Evolutionary conservation across 2,113 vertebrate species (phyloP), one percentile per base, ranked within the genome.

Genomic region (Xiphophorus couchianus): DNA sequence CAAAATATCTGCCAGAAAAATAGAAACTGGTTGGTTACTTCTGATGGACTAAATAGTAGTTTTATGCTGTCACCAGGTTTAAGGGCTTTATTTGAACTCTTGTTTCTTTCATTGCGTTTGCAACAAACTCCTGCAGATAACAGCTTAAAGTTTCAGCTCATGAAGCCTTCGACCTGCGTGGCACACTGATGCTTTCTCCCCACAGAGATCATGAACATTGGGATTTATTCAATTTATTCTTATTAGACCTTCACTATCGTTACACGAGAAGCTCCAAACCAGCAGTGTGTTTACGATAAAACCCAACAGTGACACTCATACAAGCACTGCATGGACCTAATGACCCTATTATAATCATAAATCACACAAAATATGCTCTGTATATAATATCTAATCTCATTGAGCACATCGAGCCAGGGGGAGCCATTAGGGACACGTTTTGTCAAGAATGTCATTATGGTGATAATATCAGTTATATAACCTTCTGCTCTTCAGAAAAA

Each of bases 241-340:
- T 9, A 31, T 61, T 35, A 65, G 33, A 66, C 22, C 42, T 33
- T 29, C n/a, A 35, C 33, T 42, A 10, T 11, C 25, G n/a, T 0
- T 2, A 19, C 10, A 13, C 31, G 22, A 13, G 9, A 69, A 67
- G 25, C 61, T 72, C 27, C 28, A 48, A 66, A 44, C 22, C 19
- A 30, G 30, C 64, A 44, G 35, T 44, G 15, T 30, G 44, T 29
- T 66, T 27, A 15, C 15, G 19, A 22, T 13, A 3, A 66, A 81
- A 62, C 30, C 13, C 12, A 58, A 17, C 9, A 71, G 62, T 60
- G 33, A 28, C 70, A 48, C n/a, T 66, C 2, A 17, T 9, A 65
- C 11, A 66, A 62, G 54, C 37, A 17, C 1, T 0, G 6, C 42
- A 0, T 11, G 0, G 39, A 58, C 30, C n/a, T 33, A 51, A 12